Base-by-base conservation (phyloP, 2,888 invertebrate species). In the Leptopilina drosophilae region DNA sequence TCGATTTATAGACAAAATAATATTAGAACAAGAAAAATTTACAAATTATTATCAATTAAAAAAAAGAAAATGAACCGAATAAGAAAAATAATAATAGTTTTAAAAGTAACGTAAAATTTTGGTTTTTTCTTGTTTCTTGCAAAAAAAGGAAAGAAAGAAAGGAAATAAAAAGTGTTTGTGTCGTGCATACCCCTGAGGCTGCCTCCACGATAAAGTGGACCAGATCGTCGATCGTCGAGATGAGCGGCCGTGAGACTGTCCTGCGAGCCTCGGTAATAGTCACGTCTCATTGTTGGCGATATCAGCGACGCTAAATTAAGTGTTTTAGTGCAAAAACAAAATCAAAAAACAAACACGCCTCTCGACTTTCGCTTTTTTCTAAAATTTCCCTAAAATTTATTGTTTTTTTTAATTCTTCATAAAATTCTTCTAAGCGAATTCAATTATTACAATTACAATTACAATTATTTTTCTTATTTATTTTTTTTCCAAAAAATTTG, bases 201-300 rank as follows among this genome's bases (percentile, higher is more conserved):
- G 89, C 91, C 94, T 96, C 96, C 96, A 94, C 95, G 94, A 91
- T 96, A 95, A 90, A 95, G 94, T 87, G 93, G 90, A 87, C 93
- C 93, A 89, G 92, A 92, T 89, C 93, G 93, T 86, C 94, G 94
- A 88, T 95, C 95, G 79, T 92, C 91, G 83, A 90, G 90, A 84
- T 91, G 91, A 84, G 94, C 93, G 89, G 95, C 94, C 88, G 96
- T 96, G 89, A 97, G 94, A 92, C 96, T 96, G 94, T 97, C 97
- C 94, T 97, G 97, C 85, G 97, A 97, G 92, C 97, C 97, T 93
- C 96, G 95, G 94, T 96, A 97, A 94, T 96, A 97, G 93, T 97
- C 97, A 92, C 97, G 95, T 93, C 96, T 95, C 95, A 97, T 96
- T 87, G 95, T 94, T 87, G 94, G 94, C 85, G 94, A 93, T 87